phyloP scores from a whole-genome alignment of 2,113 vertebrate genomes.

The Phrynosoma blainvillii region DNA sequence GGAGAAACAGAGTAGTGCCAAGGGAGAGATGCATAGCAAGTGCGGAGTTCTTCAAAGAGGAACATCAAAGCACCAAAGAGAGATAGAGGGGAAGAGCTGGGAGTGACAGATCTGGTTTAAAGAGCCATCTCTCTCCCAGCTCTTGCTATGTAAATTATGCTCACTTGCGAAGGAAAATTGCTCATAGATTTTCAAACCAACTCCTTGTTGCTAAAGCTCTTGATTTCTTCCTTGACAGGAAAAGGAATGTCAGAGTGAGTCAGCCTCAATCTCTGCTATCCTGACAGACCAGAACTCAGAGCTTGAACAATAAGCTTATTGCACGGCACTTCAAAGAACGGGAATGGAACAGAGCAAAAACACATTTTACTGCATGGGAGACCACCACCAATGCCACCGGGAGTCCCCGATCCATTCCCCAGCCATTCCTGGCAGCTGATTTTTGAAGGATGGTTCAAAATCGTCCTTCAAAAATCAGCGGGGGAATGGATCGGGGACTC shows the following conservation, averaged over 20 bases:
- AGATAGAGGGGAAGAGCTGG: conserved; percentile 49
- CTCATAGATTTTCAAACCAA: conserved; percentile 38
- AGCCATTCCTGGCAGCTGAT: no score
- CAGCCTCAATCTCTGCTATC: background rate
- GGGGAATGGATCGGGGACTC: no score
- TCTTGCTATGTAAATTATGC: conserved; percentile 70
- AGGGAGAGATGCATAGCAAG: conserved; percentile 52
- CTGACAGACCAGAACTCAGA: background rate
- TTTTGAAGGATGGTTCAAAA: no score
- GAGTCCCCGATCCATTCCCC: no score
- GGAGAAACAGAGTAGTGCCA: conserved; percentile 60
- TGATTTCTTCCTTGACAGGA: accelerated
- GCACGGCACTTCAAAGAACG: no score
- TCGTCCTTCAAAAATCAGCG: no score
- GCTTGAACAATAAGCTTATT: no score
- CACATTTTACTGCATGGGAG: no score
- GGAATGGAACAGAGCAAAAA: no score
- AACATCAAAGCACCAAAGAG: conserved; percentile 67
- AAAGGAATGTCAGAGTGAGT: accelerated
- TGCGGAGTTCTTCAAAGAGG: conserved; percentile 69
- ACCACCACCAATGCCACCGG: no score
- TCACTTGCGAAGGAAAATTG: conserved; percentile 29
- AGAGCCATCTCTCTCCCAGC: conserved; percentile 70
- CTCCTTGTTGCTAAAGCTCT: conserved; percentile 9
- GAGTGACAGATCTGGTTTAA: conserved; percentile 74